Percentiles rank a stretch among this genome's conserved stretches.
phyloP scores from a whole-genome alignment of 2,797 vertebrate genomes.

The Choloepus didactylus region DNA sequence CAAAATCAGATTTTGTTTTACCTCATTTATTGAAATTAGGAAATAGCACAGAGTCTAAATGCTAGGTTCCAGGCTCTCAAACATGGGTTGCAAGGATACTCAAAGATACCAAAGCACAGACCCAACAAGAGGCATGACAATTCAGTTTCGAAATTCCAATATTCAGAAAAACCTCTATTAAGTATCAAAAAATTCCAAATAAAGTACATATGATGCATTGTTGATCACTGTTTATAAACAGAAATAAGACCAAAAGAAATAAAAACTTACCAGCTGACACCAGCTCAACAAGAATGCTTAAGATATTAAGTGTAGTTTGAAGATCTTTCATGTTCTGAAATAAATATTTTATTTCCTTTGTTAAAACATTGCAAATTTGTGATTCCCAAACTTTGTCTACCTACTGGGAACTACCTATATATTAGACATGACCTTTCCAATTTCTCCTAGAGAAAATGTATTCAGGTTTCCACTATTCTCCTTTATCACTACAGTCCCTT shows the following conservation, averaged over 20 bases:
- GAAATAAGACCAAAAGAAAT: constrained; percentile 65
- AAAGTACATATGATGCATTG: not conserved
- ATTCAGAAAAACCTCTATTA: not conserved
- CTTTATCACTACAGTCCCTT: not conserved
- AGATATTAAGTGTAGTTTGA: constrained; percentile 95
- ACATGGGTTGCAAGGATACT: not conserved
- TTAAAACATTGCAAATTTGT: constrained; percentile 62
- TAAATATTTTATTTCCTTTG: constrained; percentile 73
- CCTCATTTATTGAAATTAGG: constrained; percentile 23
- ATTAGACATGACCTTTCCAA: constrained; percentile 33
- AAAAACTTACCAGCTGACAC: constrained; percentile 93
- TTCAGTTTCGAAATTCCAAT: constrained; percentile 42
- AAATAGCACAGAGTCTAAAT: constrained; percentile 4
- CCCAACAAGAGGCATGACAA: not conserved
- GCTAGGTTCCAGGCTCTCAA: constrained; percentile 30
- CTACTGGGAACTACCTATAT: constrained; percentile 21
- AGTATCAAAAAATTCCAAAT: constrained; percentile 46
- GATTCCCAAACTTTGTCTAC: constrained; percentile 46
- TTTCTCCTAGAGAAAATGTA: constrained; percentile 52
- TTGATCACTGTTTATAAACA: constrained; percentile 56
- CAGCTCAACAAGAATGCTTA: constrained; percentile 96
- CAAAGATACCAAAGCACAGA: constrained; percentile 30
- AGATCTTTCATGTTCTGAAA: constrained; percentile 94
- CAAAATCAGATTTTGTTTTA: constrained; percentile 52
- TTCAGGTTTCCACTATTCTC: not conserved